Percentiles rank a stretch among this genome's conserved stretches.
Conservation (phyloP, 1,140 invertebrate species). For the Latrodectus geometricus region DNA sequence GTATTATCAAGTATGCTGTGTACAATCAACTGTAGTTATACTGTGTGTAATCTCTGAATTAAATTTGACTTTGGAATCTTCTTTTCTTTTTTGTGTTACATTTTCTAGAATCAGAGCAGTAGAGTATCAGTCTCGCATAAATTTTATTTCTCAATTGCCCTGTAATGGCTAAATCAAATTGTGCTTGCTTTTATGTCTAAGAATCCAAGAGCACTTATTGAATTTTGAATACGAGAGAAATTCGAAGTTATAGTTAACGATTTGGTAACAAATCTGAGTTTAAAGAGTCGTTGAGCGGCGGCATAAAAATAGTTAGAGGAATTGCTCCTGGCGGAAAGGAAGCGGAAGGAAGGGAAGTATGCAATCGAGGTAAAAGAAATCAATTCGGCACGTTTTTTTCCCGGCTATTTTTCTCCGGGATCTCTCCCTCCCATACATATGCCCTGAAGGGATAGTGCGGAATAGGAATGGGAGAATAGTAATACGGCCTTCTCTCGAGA, state of each 20-base stretch:
- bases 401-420: conserved; percentile 8
- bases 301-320: not conserved
- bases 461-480: conserved; percentile 51
- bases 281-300: not conserved
- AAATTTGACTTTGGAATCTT: no score
- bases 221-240: no score
- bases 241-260: not conserved
- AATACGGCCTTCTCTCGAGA: conserved; percentile 19
- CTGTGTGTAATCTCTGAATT: no score
- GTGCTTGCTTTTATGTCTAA: no score
- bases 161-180: no score
- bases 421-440: conserved; percentile 16
- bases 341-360: not conserved
- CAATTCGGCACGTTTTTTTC: not conserved
- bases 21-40: no score
- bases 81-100: no score
- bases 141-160: no score
- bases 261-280: not conserved
- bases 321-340: not conserved
- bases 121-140: no score
- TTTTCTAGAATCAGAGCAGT: no score
- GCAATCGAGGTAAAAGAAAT: not conserved
- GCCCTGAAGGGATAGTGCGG: conserved; percentile 14
- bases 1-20: no score
- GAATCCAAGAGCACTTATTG: no score